Evolutionary conservation across 1,140 invertebrate species (phyloP).

Genomic region (Uloborus diversus): DNA sequence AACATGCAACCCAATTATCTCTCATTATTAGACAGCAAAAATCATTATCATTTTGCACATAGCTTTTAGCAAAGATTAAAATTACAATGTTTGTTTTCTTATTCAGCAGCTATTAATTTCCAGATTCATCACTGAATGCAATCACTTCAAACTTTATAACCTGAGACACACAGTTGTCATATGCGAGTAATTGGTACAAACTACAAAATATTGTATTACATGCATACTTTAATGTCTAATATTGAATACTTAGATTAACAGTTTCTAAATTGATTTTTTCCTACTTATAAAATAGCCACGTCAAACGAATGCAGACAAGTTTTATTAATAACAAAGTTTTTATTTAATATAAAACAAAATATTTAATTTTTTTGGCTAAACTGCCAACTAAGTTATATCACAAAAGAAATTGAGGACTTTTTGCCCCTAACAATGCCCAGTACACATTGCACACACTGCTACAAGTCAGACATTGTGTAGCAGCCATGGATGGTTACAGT

Average conservation of each 20-base stretch:
- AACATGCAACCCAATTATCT: too few relatives aligned
- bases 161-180: slow-evolving; percentile 28
- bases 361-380: slow-evolving; percentile 4
- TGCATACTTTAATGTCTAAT: slow-evolving; percentile 34
- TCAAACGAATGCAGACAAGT: slow-evolving; percentile 13
- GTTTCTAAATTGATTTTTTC: not conserved
- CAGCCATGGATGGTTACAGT: slow-evolving; percentile 49
- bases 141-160: not conserved
- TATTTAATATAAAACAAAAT: too few relatives aligned
- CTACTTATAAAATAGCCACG: slow-evolving; percentile 13
- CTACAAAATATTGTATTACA: slow-evolving; percentile 30
- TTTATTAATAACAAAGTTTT: slow-evolving; percentile 3
- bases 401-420: slow-evolving; percentile 40
- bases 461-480: slow-evolving; percentile 32
- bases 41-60: too few relatives aligned
- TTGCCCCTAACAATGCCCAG: slow-evolving; percentile 29
- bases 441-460: slow-evolving; percentile 39
- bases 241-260: slow-evolving; percentile 28
- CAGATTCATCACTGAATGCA: slow-evolving; percentile 6
- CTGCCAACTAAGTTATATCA: slow-evolving; percentile 41
- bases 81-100: too few relatives aligned
- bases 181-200: slow-evolving; percentile 22
- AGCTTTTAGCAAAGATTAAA: too few relatives aligned
- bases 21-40: too few relatives aligned
- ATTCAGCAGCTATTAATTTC: slow-evolving; percentile 43